Evolutionary conservation across 1,140 invertebrate genomes (phyloP).

Genomic region (Magallana angulata): DNA sequence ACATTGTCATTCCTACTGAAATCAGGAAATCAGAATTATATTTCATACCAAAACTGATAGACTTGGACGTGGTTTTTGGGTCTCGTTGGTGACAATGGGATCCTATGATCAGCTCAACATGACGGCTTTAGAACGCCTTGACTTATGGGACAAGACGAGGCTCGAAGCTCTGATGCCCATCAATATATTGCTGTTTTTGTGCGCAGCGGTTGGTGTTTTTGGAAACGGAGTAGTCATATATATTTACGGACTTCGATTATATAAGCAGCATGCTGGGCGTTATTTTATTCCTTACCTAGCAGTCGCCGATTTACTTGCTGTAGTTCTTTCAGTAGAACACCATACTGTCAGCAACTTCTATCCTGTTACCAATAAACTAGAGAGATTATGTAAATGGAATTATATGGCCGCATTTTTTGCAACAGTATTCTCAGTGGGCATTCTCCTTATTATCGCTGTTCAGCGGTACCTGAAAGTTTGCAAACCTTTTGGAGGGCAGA

Average conservation of each 20-base stretch:
- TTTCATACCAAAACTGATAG: too few relatives aligned
- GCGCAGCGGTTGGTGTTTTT: conserved; percentile 15
- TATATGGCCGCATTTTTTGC: conserved; percentile 24
- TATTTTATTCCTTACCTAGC: conserved; percentile 40
- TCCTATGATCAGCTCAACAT: too few relatives aligned
- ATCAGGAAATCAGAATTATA: too few relatives aligned
- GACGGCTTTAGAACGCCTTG: too few relatives aligned
- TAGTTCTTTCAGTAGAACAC: conserved; percentile 12
- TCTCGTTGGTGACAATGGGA: too few relatives aligned
- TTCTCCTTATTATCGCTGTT: conserved; percentile 38
- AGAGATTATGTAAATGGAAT: conserved; percentile 40
- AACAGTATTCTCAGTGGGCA: neutral
- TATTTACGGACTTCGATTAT: conserved; percentile 19
- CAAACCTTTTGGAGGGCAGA: conserved; percentile 43
- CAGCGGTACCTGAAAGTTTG: conserved; percentile 51
- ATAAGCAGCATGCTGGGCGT: neutral
- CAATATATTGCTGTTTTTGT: conserved; percentile 3
- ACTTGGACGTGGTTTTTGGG: too few relatives aligned
- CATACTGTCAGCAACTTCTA: conserved; percentile 16
- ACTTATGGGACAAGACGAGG: too few relatives aligned
- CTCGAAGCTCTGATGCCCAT: neutral
- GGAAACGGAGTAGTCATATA: conserved; percentile 28
- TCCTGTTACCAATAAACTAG: conserved; percentile 38
- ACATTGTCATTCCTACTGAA: too few relatives aligned
- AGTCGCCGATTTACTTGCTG: neutral